Evolutionary conservation across 2,888 invertebrate species (phyloP).

Genomic region (Agonum fuliginosum): DNA sequence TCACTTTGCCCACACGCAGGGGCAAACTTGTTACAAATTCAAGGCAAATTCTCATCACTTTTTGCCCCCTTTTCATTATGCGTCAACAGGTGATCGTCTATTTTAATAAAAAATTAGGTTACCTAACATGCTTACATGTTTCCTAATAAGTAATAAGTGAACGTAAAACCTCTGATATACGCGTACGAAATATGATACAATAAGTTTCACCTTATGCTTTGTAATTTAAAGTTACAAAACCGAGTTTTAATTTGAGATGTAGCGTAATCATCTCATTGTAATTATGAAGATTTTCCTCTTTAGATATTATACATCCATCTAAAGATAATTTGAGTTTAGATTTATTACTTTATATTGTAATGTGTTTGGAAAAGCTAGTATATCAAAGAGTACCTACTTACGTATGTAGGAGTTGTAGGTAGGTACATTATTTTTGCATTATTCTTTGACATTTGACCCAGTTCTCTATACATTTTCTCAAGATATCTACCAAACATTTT

Average conservation of each 20-base stretch:
- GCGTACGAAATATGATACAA: conserved; percentile 39
- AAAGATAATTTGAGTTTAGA: too few relatives aligned
- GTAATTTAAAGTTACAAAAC: conserved; percentile 6
- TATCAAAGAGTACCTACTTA: neutral
- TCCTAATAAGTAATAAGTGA: conserved; percentile 7
- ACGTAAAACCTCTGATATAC: conserved; percentile 9
- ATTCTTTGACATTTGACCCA: conserved; percentile 39
- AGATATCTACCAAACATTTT: conserved; percentile 26
- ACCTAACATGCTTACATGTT: neutral
- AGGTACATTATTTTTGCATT: conserved; percentile 42
- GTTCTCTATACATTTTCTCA: conserved; percentile 21
- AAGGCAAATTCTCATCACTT: neutral
- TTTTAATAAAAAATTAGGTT: conserved; percentile 25
- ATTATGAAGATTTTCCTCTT: too few relatives aligned
- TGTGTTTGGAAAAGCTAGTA: conserved; percentile 11
- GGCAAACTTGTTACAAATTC: conserved; percentile 15
- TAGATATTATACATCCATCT: too few relatives aligned
- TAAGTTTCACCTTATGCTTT: conserved; percentile 10
- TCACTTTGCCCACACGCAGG: neutral
- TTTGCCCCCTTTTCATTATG: neutral
- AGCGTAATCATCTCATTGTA: conserved; percentile 1
- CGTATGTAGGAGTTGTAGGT: neutral
- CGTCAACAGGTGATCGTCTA: conserved; percentile 19
- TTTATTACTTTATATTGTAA: too few relatives aligned
- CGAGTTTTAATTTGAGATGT: neutral